Evolutionary conservation across 2,113 vertebrate species (phyloP).

Genomic region (Lanius ludovicianus): DNA sequence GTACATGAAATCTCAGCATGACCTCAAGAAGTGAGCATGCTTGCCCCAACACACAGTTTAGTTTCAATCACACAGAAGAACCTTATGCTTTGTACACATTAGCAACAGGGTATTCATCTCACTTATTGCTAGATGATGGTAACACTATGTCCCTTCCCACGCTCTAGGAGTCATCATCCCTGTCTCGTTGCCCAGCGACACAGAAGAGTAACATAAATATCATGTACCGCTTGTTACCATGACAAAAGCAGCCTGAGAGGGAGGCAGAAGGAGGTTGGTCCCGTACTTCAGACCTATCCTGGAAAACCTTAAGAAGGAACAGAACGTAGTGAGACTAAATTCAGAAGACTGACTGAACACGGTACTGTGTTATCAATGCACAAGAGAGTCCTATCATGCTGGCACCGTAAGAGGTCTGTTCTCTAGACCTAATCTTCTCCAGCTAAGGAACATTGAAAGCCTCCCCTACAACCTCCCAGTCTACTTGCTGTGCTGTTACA

Average conservation of each 20-base stretch:
- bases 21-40: neutral
- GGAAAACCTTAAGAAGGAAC: neutral
- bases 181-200: neutral
- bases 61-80: neutral
- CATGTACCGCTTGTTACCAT: neutral
- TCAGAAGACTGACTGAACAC: neutral
- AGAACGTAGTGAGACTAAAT: neutral
- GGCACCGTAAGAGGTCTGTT: neutral
- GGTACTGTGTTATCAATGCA: accelerated
- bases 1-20: neutral
- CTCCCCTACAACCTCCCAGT: neutral
- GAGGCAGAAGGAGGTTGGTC: neutral
- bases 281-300: neutral
- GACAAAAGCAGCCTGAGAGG: neutral
- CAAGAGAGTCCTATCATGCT: too few relatives aligned
- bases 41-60: neutral
- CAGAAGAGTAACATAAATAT: neutral
- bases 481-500: neutral
- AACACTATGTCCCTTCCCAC: neutral
- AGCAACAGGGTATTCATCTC: neutral
- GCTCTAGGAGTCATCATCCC: neutral
- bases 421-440: neutral
- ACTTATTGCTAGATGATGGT: neutral
- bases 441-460: neutral
- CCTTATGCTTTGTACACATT: neutral